A percentile compares a stretch with the other conserved stretches of the same genome.
Conservation (phyloP, 2,113 vertebrate genomes). For the Neotragus moschatus region DNA sequence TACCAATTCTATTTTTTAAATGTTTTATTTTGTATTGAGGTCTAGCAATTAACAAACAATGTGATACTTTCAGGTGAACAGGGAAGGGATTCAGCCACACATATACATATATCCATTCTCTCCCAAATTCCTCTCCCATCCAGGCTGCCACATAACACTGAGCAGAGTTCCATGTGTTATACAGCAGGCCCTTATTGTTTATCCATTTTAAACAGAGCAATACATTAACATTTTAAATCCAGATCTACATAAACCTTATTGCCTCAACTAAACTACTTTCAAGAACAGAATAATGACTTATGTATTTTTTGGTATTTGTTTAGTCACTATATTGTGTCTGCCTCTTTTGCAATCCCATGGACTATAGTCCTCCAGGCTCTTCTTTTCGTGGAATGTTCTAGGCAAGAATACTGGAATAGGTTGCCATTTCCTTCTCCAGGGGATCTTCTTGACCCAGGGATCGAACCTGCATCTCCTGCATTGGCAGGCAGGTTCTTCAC, state of each 20-base stretch:
- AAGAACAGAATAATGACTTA: not conserved
- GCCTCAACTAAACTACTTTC: not conserved
- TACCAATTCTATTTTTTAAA: not conserved
- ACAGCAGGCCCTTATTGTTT: not conserved
- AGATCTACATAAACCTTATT: not conserved
- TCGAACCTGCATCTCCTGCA: not conserved
- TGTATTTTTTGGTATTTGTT: not conserved
- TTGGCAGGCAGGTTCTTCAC: not conserved
- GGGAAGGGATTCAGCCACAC: not conserved
- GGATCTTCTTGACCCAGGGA: not conserved
- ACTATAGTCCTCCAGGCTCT: not conserved
- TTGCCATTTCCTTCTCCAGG: not conserved
- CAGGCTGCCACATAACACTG: not conserved
- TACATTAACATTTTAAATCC: not conserved
- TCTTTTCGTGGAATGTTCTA: not conserved
- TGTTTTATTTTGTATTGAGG: not conserved
- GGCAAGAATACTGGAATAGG: not conserved
- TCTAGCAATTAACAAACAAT: not conserved
- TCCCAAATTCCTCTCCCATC: not conserved
- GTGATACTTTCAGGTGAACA: not conserved
- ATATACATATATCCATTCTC: not conserved
- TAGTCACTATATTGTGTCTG: not conserved
- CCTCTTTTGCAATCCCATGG: not conserved
- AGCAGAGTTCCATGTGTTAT: not conserved
- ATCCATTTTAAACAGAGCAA: not conserved